Percentiles rank a stretch among this genome's conserved stretches.
phyloP scores from a whole-genome alignment of 1,140 invertebrate genomes.

The Tetramorium parvispinum region DNA sequence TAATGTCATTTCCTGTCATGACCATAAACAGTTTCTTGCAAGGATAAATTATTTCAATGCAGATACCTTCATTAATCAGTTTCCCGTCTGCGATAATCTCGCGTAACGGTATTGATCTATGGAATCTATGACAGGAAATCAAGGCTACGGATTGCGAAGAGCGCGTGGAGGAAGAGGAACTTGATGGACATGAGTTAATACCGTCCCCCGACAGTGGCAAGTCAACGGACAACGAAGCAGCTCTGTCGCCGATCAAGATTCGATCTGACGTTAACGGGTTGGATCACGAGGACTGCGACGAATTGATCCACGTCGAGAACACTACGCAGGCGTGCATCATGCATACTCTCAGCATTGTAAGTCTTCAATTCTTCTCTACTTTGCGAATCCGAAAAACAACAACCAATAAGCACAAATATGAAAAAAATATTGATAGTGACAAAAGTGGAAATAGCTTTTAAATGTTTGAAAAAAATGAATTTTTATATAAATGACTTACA shows the following conservation, averaged over 20 bases:
- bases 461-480: too few relatives aligned
- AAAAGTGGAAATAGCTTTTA: not conserved
- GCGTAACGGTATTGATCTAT: conserved; percentile 50
- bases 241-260: conserved; percentile 82
- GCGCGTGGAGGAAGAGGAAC: conserved; percentile 78
- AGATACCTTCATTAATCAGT: conserved; percentile 39
- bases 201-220: conserved; percentile 83
- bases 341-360: conserved; percentile 87
- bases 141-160: conserved; percentile 80
- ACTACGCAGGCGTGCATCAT: conserved; percentile 85
- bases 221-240: conserved; percentile 83
- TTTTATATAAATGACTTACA: too few relatives aligned
- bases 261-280: conserved; percentile 80
- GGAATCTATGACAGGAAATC: conserved; percentile 70
- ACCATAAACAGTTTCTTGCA: not conserved
- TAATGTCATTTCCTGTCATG: conserved; percentile 12
- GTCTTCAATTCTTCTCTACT: conserved; percentile 67
- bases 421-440: not conserved
- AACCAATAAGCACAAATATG: not conserved
- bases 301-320: conserved; percentile 81
- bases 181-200: conserved; percentile 80
- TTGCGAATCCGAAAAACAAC: not conserved
- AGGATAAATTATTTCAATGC: conserved; percentile 5
- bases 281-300: conserved; percentile 82
- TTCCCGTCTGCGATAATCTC: conserved; percentile 24